A percentile compares a stretch with the other conserved stretches of the same genome.
Conservation (phyloP, 2,888 invertebrate genomes). For the Acholoe squamosa region DNA sequence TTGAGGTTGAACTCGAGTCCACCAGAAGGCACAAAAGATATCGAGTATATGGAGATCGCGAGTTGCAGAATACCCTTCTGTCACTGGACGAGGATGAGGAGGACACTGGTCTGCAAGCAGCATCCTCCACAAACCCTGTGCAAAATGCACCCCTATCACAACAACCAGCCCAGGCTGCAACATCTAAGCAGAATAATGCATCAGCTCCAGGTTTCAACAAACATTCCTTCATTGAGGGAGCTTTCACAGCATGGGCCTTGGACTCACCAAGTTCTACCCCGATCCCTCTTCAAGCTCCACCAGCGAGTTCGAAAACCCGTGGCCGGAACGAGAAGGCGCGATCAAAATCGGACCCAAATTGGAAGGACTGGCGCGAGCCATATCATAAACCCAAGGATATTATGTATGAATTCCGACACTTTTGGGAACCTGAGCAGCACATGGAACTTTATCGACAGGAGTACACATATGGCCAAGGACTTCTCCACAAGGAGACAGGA, state of each 20-base stretch:
- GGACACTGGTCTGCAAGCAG: not conserved
- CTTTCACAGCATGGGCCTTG: conserved; percentile 31
- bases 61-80: conserved; percentile 33
- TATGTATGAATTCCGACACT: conserved; percentile 45
- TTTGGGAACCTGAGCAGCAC: conserved; percentile 19
- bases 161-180: not conserved
- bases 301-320: not conserved
- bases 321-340: not conserved
- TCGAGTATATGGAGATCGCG: conserved; percentile 49
- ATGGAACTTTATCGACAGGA: conserved; percentile 62
- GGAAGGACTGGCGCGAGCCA: conserved; percentile 48
- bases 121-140: not conserved
- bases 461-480: conserved; percentile 58
- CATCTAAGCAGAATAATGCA: not conserved
- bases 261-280: not conserved
- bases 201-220: not conserved
- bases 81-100: not conserved
- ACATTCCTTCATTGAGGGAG: not conserved
- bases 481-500: conserved; percentile 14
- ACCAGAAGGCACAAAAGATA: conserved; percentile 3
- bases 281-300: not conserved
- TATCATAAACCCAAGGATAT: conserved; percentile 56
- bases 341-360: not conserved
- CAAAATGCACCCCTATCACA: not conserved
- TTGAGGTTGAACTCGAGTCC: not conserved